Percentiles rank a stretch among this genome's conserved stretches.
phyloP scores from a whole-genome alignment of 2,113 vertebrate genomes.

The Istiophorus platypterus region DNA sequence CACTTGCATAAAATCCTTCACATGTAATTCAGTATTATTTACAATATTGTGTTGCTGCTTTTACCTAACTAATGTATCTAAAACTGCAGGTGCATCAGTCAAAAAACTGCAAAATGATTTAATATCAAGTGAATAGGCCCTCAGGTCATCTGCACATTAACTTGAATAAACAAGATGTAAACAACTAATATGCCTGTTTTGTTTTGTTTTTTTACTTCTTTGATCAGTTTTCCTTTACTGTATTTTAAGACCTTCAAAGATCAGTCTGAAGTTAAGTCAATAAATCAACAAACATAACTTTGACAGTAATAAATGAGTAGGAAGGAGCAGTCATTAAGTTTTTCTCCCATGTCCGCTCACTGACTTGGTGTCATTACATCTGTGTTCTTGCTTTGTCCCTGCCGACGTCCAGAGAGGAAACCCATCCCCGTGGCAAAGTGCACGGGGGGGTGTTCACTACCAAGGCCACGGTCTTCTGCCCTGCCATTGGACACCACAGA shows the following conservation, averaged over 20 bases:
- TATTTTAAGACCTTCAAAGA: constrained; percentile 19
- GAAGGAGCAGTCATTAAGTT: constrained; percentile 50
- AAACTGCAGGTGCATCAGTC: constrained; percentile 16
- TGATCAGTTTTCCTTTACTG: not conserved
- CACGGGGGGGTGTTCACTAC: constrained; percentile 71
- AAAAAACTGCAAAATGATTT: not conserved
- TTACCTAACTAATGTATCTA: not conserved
- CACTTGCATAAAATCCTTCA: too few species aligned
- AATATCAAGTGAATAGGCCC: constrained; percentile 1
- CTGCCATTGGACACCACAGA: constrained; percentile 79
- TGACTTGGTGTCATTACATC: constrained; percentile 47
- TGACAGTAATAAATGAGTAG: constrained; percentile 60
- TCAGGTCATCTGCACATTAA: not conserved
- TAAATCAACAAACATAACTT: constrained; percentile 42
- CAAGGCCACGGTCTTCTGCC: constrained; percentile 60
- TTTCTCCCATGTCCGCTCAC: constrained; percentile 41
- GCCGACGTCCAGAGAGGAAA: constrained; percentile 69
- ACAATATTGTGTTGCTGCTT: too few species aligned
- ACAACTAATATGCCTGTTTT: not conserved
- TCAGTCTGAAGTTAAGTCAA: constrained; percentile 8
- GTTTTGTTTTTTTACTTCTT: not conserved
- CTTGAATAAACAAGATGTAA: not conserved
- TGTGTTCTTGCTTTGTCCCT: constrained; percentile 57
- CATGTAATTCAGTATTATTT: too few species aligned
- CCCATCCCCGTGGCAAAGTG: constrained; percentile 69